Conservation (phyloP, 2,113 vertebrate genomes). For the Pontoporia blainvillei region DNA sequence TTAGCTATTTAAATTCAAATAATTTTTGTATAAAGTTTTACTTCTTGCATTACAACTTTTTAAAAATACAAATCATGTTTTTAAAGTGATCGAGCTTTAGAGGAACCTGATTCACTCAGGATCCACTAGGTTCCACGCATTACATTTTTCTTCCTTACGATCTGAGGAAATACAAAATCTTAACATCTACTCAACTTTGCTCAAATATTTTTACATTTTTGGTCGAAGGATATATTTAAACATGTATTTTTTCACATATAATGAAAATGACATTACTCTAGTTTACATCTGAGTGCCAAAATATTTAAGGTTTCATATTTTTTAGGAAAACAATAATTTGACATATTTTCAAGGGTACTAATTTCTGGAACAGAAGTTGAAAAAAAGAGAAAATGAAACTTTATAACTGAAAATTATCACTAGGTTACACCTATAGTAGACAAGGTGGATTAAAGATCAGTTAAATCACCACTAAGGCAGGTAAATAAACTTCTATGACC, state of each 20-base stretch:
- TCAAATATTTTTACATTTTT: neutral
- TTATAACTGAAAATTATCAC: slow-evolving; percentile 11
- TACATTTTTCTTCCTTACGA: neutral
- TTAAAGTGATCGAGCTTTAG: neutral
- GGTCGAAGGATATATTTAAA: neutral
- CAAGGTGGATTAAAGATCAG: neutral
- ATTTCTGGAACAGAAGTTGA: neutral
- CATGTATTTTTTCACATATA: neutral
- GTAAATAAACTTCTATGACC: neutral
- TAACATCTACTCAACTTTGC: neutral
- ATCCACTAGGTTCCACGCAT: neutral
- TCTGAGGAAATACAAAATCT: neutral
- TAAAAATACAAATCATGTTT: neutral
- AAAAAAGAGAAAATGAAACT: slow-evolving; percentile 1
- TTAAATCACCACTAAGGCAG: neutral
- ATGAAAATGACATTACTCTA: slow-evolving; percentile 18
- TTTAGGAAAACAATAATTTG: neutral
- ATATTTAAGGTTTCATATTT: neutral
- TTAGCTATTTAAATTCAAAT: slow-evolving; percentile 13
- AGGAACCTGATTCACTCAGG: neutral
- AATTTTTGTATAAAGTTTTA: neutral
- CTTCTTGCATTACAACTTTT: neutral
- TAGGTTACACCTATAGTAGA: neutral
- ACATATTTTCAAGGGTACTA: neutral
- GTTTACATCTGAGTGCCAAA: neutral